Evolutionary conservation across 2,113 vertebrate species (phyloP).

Genomic region (Gasterosteus nipponicus): DNA sequence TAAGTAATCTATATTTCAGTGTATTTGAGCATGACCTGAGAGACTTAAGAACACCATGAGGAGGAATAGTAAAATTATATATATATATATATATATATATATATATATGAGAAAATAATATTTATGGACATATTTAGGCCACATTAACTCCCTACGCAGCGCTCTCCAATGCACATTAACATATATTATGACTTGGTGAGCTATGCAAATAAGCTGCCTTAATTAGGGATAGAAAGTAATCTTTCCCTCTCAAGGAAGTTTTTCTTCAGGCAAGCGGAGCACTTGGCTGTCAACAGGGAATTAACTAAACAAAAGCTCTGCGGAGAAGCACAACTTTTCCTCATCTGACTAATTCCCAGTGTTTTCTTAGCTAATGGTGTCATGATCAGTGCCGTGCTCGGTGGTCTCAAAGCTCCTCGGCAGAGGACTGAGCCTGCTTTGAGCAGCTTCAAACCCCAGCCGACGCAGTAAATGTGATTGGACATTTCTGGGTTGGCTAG

Average conservation of each 20-base stretch:
- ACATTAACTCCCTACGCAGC: constrained; percentile 68
- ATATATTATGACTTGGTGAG: constrained; percentile 79
- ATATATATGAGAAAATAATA: constrained; percentile 49
- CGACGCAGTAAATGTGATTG: constrained; percentile 72
- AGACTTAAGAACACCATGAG: constrained; percentile 19
- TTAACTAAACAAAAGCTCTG: constrained; percentile 79
- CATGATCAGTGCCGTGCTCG: constrained; percentile 69
- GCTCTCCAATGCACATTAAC: constrained; percentile 75
- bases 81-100: constrained; percentile 1
- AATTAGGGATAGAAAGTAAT: constrained; percentile 81
- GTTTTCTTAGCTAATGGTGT: constrained; percentile 77
- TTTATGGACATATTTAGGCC: constrained; percentile 79
- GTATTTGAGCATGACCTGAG: constrained; percentile 32
- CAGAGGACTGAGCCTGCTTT: constrained; percentile 62
- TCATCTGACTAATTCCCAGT: constrained; percentile 75
- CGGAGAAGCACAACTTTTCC: constrained; percentile 71
- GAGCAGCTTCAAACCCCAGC: constrained; percentile 63
- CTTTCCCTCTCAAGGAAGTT: constrained; percentile 71
- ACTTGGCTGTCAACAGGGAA: constrained; percentile 78
- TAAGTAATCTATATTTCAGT: constrained; percentile 35
- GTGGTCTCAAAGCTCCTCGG: constrained; percentile 72
- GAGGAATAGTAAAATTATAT: constrained; percentile 28
- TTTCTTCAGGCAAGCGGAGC: constrained; percentile 67
- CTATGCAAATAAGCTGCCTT: constrained; percentile 78
- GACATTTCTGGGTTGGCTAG: constrained; percentile 79